Evolutionary conservation across 2,113 vertebrate genomes (phyloP).

Genomic region (Sturnira hondurensis): DNA sequence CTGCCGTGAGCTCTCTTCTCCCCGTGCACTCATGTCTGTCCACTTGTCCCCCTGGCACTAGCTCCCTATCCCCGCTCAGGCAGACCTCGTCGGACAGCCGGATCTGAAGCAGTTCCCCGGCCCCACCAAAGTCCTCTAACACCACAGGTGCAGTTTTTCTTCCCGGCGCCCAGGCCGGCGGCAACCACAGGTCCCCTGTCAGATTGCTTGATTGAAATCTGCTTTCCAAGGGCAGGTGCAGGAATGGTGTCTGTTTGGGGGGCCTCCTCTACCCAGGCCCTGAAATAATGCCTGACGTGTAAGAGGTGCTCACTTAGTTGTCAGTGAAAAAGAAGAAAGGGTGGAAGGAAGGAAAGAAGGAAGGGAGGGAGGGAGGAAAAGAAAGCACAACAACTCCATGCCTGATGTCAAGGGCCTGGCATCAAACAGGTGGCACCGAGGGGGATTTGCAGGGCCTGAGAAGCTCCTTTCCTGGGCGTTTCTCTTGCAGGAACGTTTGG

Average conservation of each 20-base stretch:
- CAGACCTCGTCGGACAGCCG: neutral
- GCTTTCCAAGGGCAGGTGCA: neutral
- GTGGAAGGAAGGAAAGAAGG: too few relatives aligned
- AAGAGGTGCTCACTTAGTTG: neutral
- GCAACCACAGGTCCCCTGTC: neutral
- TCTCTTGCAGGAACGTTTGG: neutral
- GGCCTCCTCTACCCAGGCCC: neutral
- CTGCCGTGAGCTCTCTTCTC: rapidly evolving
- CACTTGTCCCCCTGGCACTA: neutral
- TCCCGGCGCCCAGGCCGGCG: neutral
- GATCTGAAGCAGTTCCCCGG: neutral
- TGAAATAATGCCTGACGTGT: neutral
- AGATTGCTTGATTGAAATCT: neutral
- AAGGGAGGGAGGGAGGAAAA: neutral
- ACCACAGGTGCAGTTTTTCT: rapidly evolving
- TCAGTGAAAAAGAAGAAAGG: neutral
- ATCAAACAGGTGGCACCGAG: neutral
- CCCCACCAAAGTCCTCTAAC: neutral
- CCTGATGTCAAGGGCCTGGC: neutral
- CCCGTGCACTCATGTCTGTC: rapidly evolving
- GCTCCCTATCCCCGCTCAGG: neutral
- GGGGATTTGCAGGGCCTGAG: too few relatives aligned
- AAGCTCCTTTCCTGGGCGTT: neutral
- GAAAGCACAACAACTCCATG: too few relatives aligned
- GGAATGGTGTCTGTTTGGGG: neutral